Evolutionary conservation across 1,140 invertebrate species (phyloP), one percentile per base, ranked within the genome.

Genomic region (Macrotrachela quadricornifera): DNA sequence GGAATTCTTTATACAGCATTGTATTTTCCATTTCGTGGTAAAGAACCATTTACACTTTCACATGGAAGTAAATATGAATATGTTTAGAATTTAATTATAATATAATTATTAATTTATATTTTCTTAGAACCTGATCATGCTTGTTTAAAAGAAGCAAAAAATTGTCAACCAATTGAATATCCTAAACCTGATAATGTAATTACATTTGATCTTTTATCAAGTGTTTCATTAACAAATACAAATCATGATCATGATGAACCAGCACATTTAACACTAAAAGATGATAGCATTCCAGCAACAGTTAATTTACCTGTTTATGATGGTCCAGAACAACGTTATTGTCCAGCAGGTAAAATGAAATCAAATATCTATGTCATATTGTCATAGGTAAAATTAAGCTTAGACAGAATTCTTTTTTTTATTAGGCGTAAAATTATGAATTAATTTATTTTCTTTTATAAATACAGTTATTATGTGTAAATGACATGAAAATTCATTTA

Each of bases 161-260:
- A 65, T 46, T 80, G 73, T 58, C 75, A 74, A 50, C 79, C 79
- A 11, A 96, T 96, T 46, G 85, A 88, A 10, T 99, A 99, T 69
- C 91, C 91, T 9, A 96, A 92, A 70, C 91, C 92, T 0, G 92
- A 99, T 67, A 83, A 82, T 16, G 77, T 82, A 61, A 73, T 99
- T 42, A 90, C 84, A 38, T 97, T 97, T 70, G 94, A 99, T 70
- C 71, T 99, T 6, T 69, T 97, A 3, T 83, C 85, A 1, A 97
- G 91, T 0, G 94, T 97, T 9, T 82, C 90, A 8, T 70, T 97
- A 6, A 96, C 94, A 17, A 74, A 88, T 54, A 99, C 94, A 3
- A 97, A 97, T 71, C 94, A 99, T 63, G 91, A 96, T 68, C 80
- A 80, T 36, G 87, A 99, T 67, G 91, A 99, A 71, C 94, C 92